phyloP scores from a whole-genome alignment of 2,797 vertebrate genomes.

The Lepus oiostolus region DNA sequence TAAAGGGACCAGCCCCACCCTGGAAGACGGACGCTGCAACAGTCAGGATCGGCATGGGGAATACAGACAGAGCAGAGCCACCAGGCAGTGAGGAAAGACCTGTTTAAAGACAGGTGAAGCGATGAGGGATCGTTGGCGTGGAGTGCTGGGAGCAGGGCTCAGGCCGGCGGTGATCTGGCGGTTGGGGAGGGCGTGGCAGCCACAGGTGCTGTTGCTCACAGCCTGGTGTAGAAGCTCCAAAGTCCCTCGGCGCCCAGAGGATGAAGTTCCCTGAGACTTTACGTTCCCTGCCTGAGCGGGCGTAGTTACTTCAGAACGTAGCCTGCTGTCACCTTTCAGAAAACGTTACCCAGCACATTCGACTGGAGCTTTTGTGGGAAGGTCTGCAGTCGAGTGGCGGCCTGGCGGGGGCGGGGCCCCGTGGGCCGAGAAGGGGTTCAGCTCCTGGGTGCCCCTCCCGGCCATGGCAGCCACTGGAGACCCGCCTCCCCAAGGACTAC shows the following conservation, averaged over 20 bases:
- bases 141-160: not conserved
- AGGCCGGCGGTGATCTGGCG: not conserved
- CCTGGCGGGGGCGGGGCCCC: no score
- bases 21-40: not conserved
- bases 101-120: not conserved
- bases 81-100: not conserved
- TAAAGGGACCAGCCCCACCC: not conserved
- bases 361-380: no score
- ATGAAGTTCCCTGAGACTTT: not conserved
- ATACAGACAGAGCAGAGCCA: no score
- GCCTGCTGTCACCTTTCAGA: not conserved
- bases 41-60: accelerated
- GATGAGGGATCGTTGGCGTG: not conserved
- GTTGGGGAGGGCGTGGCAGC: not conserved
- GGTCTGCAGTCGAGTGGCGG: no score
- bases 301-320: not conserved
- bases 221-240: accelerated
- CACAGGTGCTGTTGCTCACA: accelerated
- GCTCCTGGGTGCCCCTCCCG: no score
- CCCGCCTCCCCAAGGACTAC: not conserved
- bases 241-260: not conserved
- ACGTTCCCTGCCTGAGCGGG: not conserved
- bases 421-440: accelerated
- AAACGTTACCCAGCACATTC: not conserved
- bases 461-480: no score